Percentiles rank a stretch among this genome's conserved stretches.
These are phyloP conservation scores for Aphidius ervi DNA, from an alignment of 1,140 invertebrate species.

Conservation along the genomic window DNA sequence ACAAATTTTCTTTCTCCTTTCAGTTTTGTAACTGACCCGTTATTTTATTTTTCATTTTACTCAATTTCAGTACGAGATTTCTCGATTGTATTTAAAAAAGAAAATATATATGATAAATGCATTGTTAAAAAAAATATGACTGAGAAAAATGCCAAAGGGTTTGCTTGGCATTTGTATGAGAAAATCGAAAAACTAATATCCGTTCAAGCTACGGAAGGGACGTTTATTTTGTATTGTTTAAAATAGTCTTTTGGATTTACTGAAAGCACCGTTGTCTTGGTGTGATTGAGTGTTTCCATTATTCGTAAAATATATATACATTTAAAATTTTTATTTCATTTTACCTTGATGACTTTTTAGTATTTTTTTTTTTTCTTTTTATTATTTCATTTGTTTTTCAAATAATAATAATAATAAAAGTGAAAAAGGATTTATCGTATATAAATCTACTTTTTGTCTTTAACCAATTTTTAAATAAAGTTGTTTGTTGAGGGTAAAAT, in stretches of 20 bases:
- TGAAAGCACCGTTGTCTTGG: slow-evolving; percentile 22
- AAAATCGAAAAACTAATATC: slow-evolving; percentile 33
- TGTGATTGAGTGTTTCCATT: slow-evolving; percentile 31
- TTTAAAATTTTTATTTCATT: slow-evolving; percentile 13
- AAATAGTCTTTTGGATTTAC: slow-evolving; percentile 11
- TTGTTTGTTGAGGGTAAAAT: slow-evolving; percentile 19
- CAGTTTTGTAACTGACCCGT: not conserved
- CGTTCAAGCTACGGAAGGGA: slow-evolving; percentile 19
- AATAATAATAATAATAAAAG: too few relatives aligned
- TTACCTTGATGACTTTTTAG: not conserved
- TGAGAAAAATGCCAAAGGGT: slow-evolving; percentile 25
- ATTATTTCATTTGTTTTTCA: too few relatives aligned
- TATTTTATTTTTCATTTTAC: too few relatives aligned
- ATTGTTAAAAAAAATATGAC: slow-evolving; percentile 25
- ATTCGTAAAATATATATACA: slow-evolving; percentile 16
- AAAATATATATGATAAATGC: slow-evolving; percentile 26
- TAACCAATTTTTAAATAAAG: not conserved
- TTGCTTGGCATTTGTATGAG: slow-evolving; percentile 14
- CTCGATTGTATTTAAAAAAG: not conserved
- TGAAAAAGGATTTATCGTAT: not conserved
- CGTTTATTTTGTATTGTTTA: slow-evolving; percentile 33
- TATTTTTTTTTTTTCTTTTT: too few relatives aligned
- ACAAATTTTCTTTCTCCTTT: not conserved
- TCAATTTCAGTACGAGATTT: not conserved
- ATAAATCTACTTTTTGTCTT: not conserved